Base-by-base conservation (phyloP, 2,888 invertebrate genomes). In the Galeopsomyia nigrocyanea region DNA sequence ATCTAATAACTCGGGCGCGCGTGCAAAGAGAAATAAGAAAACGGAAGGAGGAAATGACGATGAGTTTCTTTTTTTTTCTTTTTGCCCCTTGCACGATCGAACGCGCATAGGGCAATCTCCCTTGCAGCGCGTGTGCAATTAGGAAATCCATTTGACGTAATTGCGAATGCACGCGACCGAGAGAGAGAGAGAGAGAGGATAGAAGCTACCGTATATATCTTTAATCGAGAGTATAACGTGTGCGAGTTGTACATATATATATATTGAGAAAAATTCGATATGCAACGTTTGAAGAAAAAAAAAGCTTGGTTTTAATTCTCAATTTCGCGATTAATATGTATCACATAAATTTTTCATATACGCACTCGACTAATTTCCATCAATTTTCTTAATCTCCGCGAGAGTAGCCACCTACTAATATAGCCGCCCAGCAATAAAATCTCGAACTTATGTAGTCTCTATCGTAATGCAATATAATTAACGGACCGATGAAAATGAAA, bases 111-210 rank as follows among this genome's bases (percentile, higher is more conserved):
- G 80, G 82, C 81, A 83, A 84, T 84, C 80, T 84, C 80, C 31
- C 22, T 31, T 74, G 75, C 79, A 73, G 78, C 73, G 76, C 78
- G 19, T 62, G 69, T 76, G 83, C 82, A 85, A 85, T 85, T 85
- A 85, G 84, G 82, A 85, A 84, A 84, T 84, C 84, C 85, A 85
- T 85, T 85, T 81, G 83, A 82, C 79, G 83, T 85, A 85, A 85
- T 85, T 85, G 84, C 82, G 82, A 83, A 83, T 79, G 78, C 78
- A 78, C 78, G 78, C 77, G 19, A 66, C 69, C 63, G 69, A 65
- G 66, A 47, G 9, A n/a, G 53, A 17, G 31, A 47, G 13, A n/a
- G 64, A 46, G 17, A 31, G 13, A 47, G 31, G 66, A 63, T 68
- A 76, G 77, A 74, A 61, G 80, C 82, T 81, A 80, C 83, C 78